phyloP scores from a whole-genome alignment of 2,888 invertebrate genomes.

The Dexiosoma caninum region DNA sequence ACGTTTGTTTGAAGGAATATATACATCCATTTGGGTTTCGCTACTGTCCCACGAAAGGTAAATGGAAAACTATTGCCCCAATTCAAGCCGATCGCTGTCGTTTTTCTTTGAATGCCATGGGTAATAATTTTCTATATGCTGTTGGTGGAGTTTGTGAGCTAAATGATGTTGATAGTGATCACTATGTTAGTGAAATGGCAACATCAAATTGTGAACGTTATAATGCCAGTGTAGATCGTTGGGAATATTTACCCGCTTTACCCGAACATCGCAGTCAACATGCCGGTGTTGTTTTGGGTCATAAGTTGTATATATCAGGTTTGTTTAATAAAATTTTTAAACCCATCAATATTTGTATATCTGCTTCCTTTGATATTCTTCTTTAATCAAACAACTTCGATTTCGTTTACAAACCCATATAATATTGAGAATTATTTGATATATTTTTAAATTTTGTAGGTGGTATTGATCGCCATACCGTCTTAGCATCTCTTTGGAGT shows the following conservation, averaged over 20 bases:
- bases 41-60: slow-evolving; percentile 81
- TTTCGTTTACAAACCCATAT: too few relatives aligned
- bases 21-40: slow-evolving; percentile 86
- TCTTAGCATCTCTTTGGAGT: slow-evolving; percentile 79
- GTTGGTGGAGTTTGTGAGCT: slow-evolving; percentile 83
- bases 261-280: slow-evolving; percentile 81
- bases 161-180: slow-evolving; percentile 77
- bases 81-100: slow-evolving; percentile 83
- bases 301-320: slow-evolving; percentile 76
- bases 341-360: too few relatives aligned
- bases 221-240: slow-evolving; percentile 80
- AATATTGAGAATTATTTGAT: not conserved
- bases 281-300: slow-evolving; percentile 79
- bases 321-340: not conserved
- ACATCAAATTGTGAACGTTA: slow-evolving; percentile 81
- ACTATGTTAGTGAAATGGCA: slow-evolving; percentile 73
- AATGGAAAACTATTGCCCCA: slow-evolving; percentile 84
- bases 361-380: too few relatives aligned
- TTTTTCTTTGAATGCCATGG: slow-evolving; percentile 82
- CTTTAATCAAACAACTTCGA: not conserved
- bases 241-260: slow-evolving; percentile 81
- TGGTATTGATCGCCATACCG: slow-evolving; percentile 76
- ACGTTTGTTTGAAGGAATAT: slow-evolving; percentile 82
- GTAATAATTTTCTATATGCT: slow-evolving; percentile 79
- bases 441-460: slow-evolving; percentile 66